These are phyloP conservation scores for Labrus mixtus DNA, from an alignment of 2,113 vertebrate genomes.

Conservation along the genomic window DNA sequence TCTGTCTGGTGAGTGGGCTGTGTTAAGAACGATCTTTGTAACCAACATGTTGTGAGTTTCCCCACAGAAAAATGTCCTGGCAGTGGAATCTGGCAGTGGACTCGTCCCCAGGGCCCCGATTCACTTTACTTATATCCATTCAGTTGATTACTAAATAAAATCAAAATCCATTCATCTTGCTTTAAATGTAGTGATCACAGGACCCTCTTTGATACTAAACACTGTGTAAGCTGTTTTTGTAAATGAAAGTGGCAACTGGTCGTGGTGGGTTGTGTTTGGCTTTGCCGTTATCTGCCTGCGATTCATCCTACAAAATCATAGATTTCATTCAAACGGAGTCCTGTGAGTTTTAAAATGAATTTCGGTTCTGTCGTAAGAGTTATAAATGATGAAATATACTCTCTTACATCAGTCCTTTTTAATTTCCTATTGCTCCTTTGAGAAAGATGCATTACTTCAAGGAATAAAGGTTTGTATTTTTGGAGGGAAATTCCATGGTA, in stretches of 20 bases:
- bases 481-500: too few species aligned
- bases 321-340: not conserved
- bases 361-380: not conserved
- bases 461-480: too few species aligned
- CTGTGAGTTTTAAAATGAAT: conserved; percentile 11
- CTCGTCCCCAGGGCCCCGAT: conserved; percentile 32
- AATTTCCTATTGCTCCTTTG: too few species aligned
- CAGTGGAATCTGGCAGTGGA: conserved; percentile 40
- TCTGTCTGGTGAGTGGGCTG: conserved; percentile 64
- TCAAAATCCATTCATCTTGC: conserved; percentile 35
- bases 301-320: conserved; percentile 22
- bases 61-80: conserved; percentile 64
- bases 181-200: conserved; percentile 38
- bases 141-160: conserved; percentile 28
- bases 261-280: conserved; percentile 6
- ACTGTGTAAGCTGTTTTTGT: not conserved
- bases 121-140: conserved; percentile 47
- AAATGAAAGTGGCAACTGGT: not conserved
- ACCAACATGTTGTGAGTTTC: conserved; percentile 63
- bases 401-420: too few species aligned
- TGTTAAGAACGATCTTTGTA: conserved; percentile 56
- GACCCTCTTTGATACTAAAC: conserved; percentile 4
- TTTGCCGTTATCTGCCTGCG: conserved; percentile 5
- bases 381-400: too few species aligned
- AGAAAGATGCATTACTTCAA: too few species aligned